Base-by-base conservation (phyloP, 2,797 vertebrate species). In the Lacerta viridis region DNA sequence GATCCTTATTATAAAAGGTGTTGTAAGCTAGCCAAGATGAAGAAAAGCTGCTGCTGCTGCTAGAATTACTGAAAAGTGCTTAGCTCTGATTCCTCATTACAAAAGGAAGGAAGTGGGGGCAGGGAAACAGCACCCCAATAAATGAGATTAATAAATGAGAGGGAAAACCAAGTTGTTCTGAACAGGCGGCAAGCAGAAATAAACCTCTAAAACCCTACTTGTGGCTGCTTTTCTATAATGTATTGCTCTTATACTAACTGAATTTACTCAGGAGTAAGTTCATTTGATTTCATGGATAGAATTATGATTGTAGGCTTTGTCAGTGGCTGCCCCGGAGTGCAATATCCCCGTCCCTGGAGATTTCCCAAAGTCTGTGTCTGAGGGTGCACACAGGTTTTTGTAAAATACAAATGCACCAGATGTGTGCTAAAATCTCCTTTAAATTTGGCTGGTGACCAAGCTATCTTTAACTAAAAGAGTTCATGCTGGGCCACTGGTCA, bases 1-100 rank as follows among this genome's bases (percentile, higher is more conserved):
- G 68, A 92, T 92, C 85, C 93, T 94, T 93, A 93, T 91, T 94
- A 95, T 89, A 93, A 94, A 95, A 94, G 90, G 90, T 93, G 94
- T 95, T 94, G 91, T 95, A 91, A 92, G 84, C 66, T 4, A 89
- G 93, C 91, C 92, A 93, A 94, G 91, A 94, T 90, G 93, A 86
- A 93, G 94, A 92, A 95, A 95, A 93, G 23, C 92, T 95, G 79
- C 50, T 89, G 85, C 78, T 84, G 87, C 88, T 86, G 71, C 78
- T 89, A 89, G 55, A 94, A 90, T 87, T 93, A 85, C 93, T 94
- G 92, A 91, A 94, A 93, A 95, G 94, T 91, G 93, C 94, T 87
- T 86, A 89, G 93, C 93, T 96, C 91, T 91, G 92, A 94, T 94
- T 94, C 94, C 86, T 90, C 90, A 91, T 92, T 93, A 81, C 66